Evolutionary conservation across 2,113 vertebrate species (phyloP).

Genomic region (Tragelaphus buxtoni): DNA sequence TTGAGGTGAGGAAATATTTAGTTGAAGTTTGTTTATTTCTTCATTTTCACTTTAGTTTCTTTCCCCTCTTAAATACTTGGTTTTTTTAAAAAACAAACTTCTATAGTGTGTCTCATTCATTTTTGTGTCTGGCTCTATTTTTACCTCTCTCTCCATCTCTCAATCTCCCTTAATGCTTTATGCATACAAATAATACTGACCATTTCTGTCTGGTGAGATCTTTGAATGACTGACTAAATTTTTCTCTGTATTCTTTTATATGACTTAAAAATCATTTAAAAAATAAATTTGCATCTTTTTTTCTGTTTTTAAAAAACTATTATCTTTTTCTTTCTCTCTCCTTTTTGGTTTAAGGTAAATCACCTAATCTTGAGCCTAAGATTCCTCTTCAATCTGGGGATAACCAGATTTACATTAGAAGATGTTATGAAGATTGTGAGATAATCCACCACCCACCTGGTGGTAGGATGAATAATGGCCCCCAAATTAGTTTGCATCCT

Average conservation of each 20-base stretch:
- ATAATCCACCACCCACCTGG: background rate
- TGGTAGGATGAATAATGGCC: background rate
- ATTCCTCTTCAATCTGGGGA: background rate
- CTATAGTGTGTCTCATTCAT: background rate
- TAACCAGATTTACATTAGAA: background rate
- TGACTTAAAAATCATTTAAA: background rate
- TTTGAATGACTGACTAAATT: background rate
- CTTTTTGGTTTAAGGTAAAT: background rate
- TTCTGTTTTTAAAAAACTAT: background rate
- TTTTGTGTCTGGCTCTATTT: background rate
- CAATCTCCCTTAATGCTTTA: background rate
- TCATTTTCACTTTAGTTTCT: slow-evolving; percentile 21
- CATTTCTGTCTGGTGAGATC: background rate
- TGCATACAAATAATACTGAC: background rate
- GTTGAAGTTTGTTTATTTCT: background rate
- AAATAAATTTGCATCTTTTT: background rate
- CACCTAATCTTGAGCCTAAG: background rate
- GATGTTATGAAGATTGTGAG: background rate
- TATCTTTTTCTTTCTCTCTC: background rate
- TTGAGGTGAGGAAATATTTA: slow-evolving; percentile 32
- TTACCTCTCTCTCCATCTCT: background rate
- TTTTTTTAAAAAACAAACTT: background rate
- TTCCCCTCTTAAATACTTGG: background rate
- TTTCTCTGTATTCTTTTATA: slow-evolving; percentile 27
- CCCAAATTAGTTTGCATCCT: background rate